Percentiles rank a stretch among this genome's conserved stretches.
These are phyloP conservation scores for Eira barbara DNA, from an alignment of 2,113 vertebrate species.

Conservation along the genomic window DNA sequence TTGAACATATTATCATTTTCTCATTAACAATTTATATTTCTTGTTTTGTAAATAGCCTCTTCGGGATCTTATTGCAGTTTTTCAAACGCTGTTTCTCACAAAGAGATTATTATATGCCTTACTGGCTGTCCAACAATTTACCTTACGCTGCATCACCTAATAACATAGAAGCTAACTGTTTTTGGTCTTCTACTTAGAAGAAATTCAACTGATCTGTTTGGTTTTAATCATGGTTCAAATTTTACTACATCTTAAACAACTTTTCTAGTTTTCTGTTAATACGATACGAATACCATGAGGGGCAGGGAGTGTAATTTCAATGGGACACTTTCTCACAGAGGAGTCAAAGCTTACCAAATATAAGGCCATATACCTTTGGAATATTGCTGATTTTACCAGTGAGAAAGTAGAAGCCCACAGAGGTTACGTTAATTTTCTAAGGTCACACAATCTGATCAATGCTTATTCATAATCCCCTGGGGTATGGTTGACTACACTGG, in stretches of 20 bases:
- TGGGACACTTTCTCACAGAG: neutral
- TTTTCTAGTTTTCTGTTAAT: neutral
- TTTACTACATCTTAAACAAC: neutral
- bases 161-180: neutral
- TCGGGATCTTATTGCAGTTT: neutral
- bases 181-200: neutral
- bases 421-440: neutral
- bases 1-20: neutral
- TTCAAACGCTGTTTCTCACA: neutral
- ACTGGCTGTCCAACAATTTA: no score
- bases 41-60: neutral
- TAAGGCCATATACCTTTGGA: neutral
- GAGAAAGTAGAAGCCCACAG: neutral
- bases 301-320: neutral
- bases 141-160: neutral
- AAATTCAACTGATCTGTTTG: neutral
- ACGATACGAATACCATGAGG: neutral
- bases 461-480: neutral
- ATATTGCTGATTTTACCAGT: neutral
- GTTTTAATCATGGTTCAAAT: neutral
- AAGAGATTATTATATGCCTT: rapidly evolving
- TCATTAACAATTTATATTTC: neutral
- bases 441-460: neutral
- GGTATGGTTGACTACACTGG: neutral
- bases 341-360: neutral